Conservation (phyloP, 2,113 vertebrate species). For the Chlorocebus sabaeus region DNA sequence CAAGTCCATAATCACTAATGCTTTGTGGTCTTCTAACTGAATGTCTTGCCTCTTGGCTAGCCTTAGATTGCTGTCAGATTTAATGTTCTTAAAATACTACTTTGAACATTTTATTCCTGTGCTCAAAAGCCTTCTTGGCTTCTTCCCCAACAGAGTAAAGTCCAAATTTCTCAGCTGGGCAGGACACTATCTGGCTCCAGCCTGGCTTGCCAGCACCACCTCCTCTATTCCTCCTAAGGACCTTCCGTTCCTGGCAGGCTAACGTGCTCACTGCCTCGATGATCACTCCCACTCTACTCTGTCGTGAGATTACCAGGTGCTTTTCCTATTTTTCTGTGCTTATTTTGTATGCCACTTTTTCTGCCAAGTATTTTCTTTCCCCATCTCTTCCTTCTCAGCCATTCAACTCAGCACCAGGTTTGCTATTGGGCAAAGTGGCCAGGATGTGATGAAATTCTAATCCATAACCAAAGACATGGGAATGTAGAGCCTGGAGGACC, state of each 20-base stretch:
- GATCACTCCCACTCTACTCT: not conserved
- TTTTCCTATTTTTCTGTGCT: not conserved
- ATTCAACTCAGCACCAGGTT: not conserved
- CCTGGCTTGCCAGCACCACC: not conserved
- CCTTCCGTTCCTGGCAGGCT: not conserved
- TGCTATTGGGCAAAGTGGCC: not conserved
- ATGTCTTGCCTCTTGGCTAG: constrained; percentile 50
- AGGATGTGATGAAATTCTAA: not conserved
- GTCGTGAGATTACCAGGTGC: not conserved
- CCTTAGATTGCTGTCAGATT: constrained; percentile 38
- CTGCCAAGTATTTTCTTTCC: not conserved
- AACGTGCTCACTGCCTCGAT: not conserved
- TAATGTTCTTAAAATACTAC: constrained; percentile 56
- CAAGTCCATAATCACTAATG: not conserved
- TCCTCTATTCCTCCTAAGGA: not conserved
- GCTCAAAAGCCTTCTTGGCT: constrained; percentile 21
- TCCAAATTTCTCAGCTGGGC: not conserved
- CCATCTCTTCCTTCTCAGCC: not conserved
- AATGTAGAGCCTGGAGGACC: not conserved
- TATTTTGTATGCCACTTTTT: not conserved
- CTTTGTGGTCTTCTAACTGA: not conserved
- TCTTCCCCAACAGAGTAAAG: constrained; percentile 6
- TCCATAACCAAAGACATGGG: not conserved
- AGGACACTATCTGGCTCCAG: not conserved
- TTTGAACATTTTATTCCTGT: constrained; percentile 37